Evolutionary conservation across 2,113 vertebrate species (phyloP).

Genomic region (Tamias sibiricus): DNA sequence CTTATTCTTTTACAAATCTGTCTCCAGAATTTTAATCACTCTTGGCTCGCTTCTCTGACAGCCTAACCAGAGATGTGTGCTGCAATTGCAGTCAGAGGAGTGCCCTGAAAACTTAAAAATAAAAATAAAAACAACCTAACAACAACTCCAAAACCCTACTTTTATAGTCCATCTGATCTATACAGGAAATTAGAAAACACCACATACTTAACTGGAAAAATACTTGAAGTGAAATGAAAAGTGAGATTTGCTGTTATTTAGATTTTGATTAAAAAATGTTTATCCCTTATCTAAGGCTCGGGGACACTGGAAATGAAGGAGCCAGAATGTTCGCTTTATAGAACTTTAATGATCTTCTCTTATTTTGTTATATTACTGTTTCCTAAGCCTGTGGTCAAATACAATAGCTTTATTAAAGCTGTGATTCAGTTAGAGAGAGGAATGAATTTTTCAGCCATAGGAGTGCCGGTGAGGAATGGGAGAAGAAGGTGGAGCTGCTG

Average conservation of each 20-base stretch:
- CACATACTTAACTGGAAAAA: slow-evolving; percentile 83
- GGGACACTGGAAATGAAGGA: slow-evolving; percentile 83
- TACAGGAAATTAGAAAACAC: slow-evolving; percentile 82
- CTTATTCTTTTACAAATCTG: slow-evolving; percentile 45
- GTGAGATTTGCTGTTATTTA: slow-evolving; percentile 83
- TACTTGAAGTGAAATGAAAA: slow-evolving; percentile 84
- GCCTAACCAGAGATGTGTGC: slow-evolving; percentile 45
- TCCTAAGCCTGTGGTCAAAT: slow-evolving; percentile 86
- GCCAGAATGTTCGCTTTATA: slow-evolving; percentile 79
- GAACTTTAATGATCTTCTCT: slow-evolving; percentile 86
- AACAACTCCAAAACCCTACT: background rate
- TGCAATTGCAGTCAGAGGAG: slow-evolving; percentile 62
- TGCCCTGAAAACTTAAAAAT: slow-evolving; percentile 41
- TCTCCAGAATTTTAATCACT: slow-evolving; percentile 71
- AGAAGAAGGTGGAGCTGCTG: background rate
- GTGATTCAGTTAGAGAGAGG: slow-evolving; percentile 76
- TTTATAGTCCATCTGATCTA: slow-evolving; percentile 71
- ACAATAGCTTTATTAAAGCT: slow-evolving; percentile 88
- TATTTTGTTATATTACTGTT: slow-evolving; percentile 85
- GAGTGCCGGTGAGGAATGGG: slow-evolving; percentile 61
- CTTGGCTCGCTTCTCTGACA: slow-evolving; percentile 64
- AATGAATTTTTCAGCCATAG: slow-evolving; percentile 75
- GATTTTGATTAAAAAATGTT: slow-evolving; percentile 86
- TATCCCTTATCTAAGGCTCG: slow-evolving; percentile 82
- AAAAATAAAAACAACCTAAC: background rate